Evolutionary conservation across 2,888 invertebrate genomes (phyloP).

Genomic region (Acanthosepion lycidas): DNA sequence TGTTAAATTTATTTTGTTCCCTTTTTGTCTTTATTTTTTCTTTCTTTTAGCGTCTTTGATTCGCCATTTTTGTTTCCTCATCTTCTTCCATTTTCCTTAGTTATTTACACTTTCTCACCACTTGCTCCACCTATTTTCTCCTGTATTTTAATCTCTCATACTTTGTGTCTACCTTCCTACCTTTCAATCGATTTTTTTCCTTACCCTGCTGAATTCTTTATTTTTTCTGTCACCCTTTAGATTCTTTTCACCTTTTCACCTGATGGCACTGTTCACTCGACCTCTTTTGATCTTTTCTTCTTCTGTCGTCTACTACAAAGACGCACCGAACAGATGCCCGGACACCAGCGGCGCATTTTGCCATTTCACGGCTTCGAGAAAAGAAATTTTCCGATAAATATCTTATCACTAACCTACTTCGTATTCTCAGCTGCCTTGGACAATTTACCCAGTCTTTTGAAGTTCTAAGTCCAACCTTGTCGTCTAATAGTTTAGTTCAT

Average conservation of each 20-base stretch:
- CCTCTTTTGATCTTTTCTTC: not conserved
- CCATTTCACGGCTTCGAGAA: not conserved
- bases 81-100: not conserved
- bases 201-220: too few species aligned
- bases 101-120: not conserved
- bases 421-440: not conserved
- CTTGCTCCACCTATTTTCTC: too few species aligned
- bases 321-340: not conserved
- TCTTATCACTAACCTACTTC: not conserved
- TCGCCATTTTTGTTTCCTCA: not conserved
- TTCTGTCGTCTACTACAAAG: not conserved
- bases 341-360: not conserved
- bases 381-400: not conserved
- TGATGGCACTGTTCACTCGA: not conserved
- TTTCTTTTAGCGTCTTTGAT: too few species aligned
- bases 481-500: not conserved
- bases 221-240: not conserved
- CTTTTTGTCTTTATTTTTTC: not conserved
- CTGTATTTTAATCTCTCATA: too few species aligned
- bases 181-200: too few species aligned
- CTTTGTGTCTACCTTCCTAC: too few species aligned
- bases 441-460: not conserved
- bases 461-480: not conserved
- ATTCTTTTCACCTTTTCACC: not conserved
- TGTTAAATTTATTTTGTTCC: not conserved